Base-by-base conservation (phyloP, 2,888 invertebrate genomes). In the Cephus rjabovi region DNA sequence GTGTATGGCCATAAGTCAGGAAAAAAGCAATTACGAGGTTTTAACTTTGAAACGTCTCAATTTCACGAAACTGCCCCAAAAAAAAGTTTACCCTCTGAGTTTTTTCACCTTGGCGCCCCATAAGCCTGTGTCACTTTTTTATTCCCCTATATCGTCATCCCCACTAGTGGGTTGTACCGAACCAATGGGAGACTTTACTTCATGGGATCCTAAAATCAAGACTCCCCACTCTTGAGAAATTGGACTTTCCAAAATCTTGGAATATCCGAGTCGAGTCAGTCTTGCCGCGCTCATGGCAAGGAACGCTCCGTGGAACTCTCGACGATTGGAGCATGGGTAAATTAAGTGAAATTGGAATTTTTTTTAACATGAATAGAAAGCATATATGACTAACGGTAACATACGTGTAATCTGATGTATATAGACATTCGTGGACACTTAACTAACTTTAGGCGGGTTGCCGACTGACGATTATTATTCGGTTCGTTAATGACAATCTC, bases 21-120 rank as follows among this genome's bases (percentile, higher is more conserved):
- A 56, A 23, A 56, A 23, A 81, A 87, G 87, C 89, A 89, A 91
- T 91, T 89, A 90, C 87, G 87, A 84, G 84, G 88, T 89, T 88
- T 86, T 88, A 87, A 4, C 31, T 40, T 87, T 85, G 87, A 86
- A 89, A 90, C 89, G 89, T 90, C 90, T 91, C 90, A 91, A 91
- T 91, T 91, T 91, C 90, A 90, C 88, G 86, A 87, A 82, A 87
- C 81, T 81, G 76, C 75, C 73, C 79, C 75, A 75, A 71, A 71
- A 30, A 30, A 31, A 34, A 34, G 71, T 31, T 71, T 34, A 31
- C 71, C 71, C 31, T 71, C 33, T 31, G 30, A 30, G 11, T 33
- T 30, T 31, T 33, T 34, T 71, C 31, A 33, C 23, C 33, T 71
- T 71, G 12, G 71, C 71, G 40, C 78, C 77, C 75, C 15, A 37